phyloP scores from a whole-genome alignment of 2,888 invertebrate genomes.

The Diadegma fenestrale region DNA sequence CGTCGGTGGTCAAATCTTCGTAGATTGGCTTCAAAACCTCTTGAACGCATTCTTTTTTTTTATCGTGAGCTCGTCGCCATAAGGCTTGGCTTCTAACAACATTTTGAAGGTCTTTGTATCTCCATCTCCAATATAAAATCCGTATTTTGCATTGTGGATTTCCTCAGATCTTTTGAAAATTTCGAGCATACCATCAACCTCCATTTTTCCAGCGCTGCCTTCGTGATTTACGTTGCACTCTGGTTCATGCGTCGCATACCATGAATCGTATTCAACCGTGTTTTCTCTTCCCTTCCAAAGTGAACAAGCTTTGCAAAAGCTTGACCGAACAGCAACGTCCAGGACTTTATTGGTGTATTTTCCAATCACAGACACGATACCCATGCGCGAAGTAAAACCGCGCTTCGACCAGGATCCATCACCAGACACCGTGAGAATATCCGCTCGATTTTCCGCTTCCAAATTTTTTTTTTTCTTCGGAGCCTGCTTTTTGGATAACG shows the following conservation, averaged over 20 bases:
- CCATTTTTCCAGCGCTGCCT: neutral
- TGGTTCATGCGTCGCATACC: neutral
- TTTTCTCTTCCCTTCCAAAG: neutral
- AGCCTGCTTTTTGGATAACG: conserved; percentile 47
- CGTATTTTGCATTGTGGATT: neutral
- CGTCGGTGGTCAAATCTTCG: neutral
- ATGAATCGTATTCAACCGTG: neutral
- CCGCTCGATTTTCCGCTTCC: conserved; percentile 45
- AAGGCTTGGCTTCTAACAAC: neutral
- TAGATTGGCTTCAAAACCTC: neutral
- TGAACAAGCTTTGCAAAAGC: neutral
- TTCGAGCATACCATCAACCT: neutral
- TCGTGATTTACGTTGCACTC: neutral
- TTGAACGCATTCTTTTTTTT: neutral
- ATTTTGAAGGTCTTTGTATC: too few species aligned
- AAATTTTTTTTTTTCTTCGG: conserved; percentile 68
- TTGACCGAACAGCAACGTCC: neutral
- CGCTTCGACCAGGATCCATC: neutral
- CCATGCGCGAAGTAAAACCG: neutral
- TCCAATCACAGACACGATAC: neutral
- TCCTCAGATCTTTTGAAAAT: neutral
- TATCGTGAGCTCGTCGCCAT: neutral
- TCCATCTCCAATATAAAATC: neutral
- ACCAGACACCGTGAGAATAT: neutral
- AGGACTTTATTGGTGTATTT: neutral